Evolutionary conservation across 2,888 invertebrate species (phyloP), one percentile per base, ranked within the genome.

Genomic region (Drosophila incognita): DNA sequence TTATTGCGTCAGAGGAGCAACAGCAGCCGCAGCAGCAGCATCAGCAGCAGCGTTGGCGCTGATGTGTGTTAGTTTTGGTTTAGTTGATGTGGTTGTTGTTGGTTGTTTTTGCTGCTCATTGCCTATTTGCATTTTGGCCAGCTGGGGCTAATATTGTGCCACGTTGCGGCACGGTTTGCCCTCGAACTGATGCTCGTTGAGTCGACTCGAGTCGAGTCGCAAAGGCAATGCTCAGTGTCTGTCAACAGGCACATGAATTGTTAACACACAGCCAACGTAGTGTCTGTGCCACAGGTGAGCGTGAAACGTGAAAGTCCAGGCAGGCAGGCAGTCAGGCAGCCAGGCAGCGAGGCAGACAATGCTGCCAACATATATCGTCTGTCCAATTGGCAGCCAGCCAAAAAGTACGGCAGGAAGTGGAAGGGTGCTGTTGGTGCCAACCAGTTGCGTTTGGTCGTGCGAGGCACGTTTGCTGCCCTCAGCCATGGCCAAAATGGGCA

Each of bases 401-500:
- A 62, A 36, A 31, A 27, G n/a, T 31, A 29, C 7, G n/a, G 40
- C 57, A 62, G 40, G 21, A 33, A 29, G 4, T 46, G 46, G 46
- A 24, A 56, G n/a, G 38, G 56, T 56, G 38, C n/a, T 38, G n/a
- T 48, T 7, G 46, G 46, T 64, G 66, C 69, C 79, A 79, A 79
- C 79, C 82, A 82, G 79, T 79, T 79, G 79, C 79, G 79, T 79
- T 74, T 63, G 49, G 82, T 48, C 73, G 82, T 78, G 82, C 73
- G 68, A 63, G 65, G 73, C 82, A 81, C 78, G 74, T 78, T 81
- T 57, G 73, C 53, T 69, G 73, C 56, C 72, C 64, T 33, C 61
- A 49, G 81, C 67, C 56, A 68, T 56, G 58, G 68, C 40, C 69
- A 65, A 51, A 33, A 24, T 61, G 61, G 2, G 8, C 11, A 24